Conservation (phyloP, 2,888 invertebrate genomes). For the Heliconius erato region DNA sequence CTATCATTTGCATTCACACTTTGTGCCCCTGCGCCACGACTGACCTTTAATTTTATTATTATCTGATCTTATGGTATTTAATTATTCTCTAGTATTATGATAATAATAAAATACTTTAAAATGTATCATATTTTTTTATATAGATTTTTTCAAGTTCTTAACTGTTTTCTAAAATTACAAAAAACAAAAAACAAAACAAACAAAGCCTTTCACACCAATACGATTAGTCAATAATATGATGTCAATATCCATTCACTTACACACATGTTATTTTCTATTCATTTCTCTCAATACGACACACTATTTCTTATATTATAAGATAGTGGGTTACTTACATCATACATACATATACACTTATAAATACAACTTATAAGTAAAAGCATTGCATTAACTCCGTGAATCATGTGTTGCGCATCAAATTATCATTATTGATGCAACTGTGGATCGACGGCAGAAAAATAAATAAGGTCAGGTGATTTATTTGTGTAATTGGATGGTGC, state of each 20-base stretch:
- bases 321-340: conserved; percentile 13
- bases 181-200: no score
- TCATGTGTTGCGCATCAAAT: conserved; percentile 37
- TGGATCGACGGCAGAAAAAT: conserved; percentile 5
- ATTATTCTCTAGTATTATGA: no score
- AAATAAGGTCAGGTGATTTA: background rate
- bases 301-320: background rate
- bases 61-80: no score
- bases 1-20: no score
- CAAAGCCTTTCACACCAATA: background rate
- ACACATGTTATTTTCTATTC: background rate
- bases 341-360: background rate
- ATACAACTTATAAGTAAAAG: conserved; percentile 6
- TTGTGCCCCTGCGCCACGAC: no score
- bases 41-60: no score
- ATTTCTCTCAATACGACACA: conserved; percentile 19
- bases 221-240: conserved; percentile 7
- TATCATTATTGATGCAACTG: conserved; percentile 38
- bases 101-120: no score
- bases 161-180: no score
- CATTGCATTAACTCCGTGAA: conserved; percentile 24
- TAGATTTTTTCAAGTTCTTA: no score
- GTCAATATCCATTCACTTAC: background rate
- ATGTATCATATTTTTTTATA: no score
- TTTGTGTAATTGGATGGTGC: background rate